These are phyloP conservation scores for Garra rufa DNA, from an alignment of 2,113 vertebrate genomes.

Conservation along the genomic window DNA sequence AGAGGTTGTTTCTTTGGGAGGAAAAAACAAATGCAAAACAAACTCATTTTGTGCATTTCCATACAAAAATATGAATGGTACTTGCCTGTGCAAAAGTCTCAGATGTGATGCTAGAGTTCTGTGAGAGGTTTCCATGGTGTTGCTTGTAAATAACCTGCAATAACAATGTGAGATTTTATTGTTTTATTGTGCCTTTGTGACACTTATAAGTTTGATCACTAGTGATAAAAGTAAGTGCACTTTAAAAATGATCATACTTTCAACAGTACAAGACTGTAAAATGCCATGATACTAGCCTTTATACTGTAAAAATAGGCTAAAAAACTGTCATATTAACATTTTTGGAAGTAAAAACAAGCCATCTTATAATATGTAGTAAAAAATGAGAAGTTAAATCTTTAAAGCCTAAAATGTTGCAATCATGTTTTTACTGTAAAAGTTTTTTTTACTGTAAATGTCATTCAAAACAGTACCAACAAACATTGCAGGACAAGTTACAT, in stretches of 20 bases:
- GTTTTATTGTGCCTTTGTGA: no score
- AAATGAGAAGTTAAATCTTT: neutral
- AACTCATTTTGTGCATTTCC: neutral
- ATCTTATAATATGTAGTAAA: neutral
- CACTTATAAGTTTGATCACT: no score
- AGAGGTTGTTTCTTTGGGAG: neutral
- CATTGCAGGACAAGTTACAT: neutral
- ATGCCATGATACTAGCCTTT: no score
- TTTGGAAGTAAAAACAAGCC: no score
- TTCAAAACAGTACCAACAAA: neutral
- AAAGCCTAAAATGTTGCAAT: no score
- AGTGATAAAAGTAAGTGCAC: no score
- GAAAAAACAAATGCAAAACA: neutral
- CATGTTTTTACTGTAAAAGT: no score
- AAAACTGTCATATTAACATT: no score
- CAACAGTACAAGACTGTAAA: no score
- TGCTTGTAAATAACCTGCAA: neutral
- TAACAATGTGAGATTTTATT: no score
- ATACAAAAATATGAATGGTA: neutral
- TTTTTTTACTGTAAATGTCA: neutral
- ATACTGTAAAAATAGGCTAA: no score
- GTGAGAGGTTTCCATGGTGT: neutral
- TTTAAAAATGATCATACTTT: no score
- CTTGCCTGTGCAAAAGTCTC: neutral
- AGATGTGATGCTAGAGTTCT: neutral